phyloP scores from a whole-genome alignment of 1,140 invertebrate genomes.

The Agraylea sexmaculata region DNA sequence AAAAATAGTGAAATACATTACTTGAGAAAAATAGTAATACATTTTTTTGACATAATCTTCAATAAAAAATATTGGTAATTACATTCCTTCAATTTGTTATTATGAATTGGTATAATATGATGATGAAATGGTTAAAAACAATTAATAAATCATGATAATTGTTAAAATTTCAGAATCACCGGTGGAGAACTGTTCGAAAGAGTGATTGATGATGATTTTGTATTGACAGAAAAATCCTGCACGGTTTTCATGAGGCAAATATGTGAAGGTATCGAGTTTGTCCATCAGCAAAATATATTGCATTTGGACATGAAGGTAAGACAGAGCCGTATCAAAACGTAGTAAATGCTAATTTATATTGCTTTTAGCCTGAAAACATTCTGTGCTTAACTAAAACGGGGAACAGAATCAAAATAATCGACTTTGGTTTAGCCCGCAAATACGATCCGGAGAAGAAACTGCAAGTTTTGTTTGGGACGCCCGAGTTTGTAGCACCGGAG shows the following conservation, averaged over 20 bases:
- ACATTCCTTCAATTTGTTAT: no score
- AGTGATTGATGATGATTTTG: constrained; percentile 95
- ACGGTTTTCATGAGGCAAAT: constrained; percentile 95
- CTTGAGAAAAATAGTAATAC: no score
- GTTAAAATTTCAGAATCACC: constrained; percentile 62
- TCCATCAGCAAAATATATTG: constrained; percentile 86
- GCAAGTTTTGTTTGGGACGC: constrained; percentile 89
- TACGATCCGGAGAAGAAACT: constrained; percentile 88
- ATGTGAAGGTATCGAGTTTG: constrained; percentile 92
- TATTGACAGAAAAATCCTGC: constrained; percentile 90
- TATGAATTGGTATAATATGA: no score
- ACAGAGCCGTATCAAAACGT: not conserved
- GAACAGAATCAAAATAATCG: constrained; percentile 96
- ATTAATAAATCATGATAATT: no score
- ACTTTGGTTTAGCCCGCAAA: constrained; percentile 88
- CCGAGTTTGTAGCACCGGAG: constrained; percentile 97
- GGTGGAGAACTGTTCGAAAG: constrained; percentile 97
- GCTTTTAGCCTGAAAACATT: constrained; percentile 87
- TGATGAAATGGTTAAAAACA: no score
- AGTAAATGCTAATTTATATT: constrained; percentile 15
- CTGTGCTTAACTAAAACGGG: constrained; percentile 87
- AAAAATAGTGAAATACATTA: no score
- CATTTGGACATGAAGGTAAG: constrained; percentile 93
- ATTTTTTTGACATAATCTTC: no score
- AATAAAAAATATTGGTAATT: no score